A percentile compares a stretch with the other conserved stretches of the same genome.
These are phyloP conservation scores for Erebia epiphron DNA, from an alignment of 2,888 invertebrate genomes.

Conservation along the genomic window DNA sequence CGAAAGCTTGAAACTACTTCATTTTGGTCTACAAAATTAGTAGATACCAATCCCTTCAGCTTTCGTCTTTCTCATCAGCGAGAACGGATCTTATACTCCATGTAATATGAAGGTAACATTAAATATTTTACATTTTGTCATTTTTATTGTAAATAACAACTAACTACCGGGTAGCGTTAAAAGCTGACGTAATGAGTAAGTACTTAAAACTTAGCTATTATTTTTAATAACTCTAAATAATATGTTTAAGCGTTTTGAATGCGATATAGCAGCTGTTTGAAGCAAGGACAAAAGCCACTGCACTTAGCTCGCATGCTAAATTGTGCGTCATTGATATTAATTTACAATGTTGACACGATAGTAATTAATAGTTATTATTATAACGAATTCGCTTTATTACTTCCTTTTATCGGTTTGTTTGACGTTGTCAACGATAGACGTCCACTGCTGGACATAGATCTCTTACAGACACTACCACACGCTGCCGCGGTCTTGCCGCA, in stretches of 20 bases:
- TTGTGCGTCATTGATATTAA: slow-evolving; percentile 28
- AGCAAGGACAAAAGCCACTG: slow-evolving; percentile 31
- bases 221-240: slow-evolving; percentile 24
- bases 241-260: slow-evolving; percentile 33
- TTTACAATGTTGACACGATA: slow-evolving; percentile 13
- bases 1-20: too few relatives aligned
- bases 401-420: slow-evolving; percentile 25
- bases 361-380: slow-evolving; percentile 21
- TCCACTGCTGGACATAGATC: too few relatives aligned
- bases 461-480: too few relatives aligned
- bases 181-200: neutral
- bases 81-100: too few relatives aligned
- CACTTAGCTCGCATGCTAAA: slow-evolving; percentile 25
- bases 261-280: slow-evolving; percentile 29
- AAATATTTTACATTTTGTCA: too few relatives aligned
- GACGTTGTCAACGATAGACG: too few relatives aligned
- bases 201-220: neutral
- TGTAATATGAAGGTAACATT: too few relatives aligned
- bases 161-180: neutral
- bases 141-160: too few relatives aligned
- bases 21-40: too few relatives aligned
- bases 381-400: slow-evolving; percentile 14
- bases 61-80: too few relatives aligned
- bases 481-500: too few relatives aligned
- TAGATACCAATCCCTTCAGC: too few relatives aligned